phyloP scores from a whole-genome alignment of 2,888 invertebrate genomes.

The Dorcus hopei region DNA sequence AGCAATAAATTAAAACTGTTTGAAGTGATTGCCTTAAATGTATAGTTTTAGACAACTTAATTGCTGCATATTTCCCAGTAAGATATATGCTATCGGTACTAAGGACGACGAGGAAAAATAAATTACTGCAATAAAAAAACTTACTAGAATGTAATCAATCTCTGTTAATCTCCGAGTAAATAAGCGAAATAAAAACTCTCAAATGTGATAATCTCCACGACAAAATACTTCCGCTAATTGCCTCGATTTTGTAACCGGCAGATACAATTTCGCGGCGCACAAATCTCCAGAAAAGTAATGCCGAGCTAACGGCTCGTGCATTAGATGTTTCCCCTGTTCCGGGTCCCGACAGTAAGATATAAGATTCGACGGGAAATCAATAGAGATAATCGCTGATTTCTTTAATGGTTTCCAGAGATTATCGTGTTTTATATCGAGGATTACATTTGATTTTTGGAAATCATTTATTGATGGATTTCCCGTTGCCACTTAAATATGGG shows the following conservation, averaged over 20 bases:
- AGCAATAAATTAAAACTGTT: too few relatives aligned
- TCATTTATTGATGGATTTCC: constrained; percentile 5
- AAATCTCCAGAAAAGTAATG: constrained; percentile 21
- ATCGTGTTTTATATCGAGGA: constrained; percentile 25
- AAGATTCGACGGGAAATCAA: constrained; percentile 43
- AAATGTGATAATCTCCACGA: constrained; percentile 2
- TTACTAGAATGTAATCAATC: background rate
- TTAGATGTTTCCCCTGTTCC: constrained; percentile 18
- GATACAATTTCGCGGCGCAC: constrained; percentile 19
- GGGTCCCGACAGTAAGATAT: constrained; percentile 23
- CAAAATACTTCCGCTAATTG: constrained; percentile 9
- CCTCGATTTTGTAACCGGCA: constrained; percentile 3
- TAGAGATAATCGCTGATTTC: constrained; percentile 45
- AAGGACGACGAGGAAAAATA: too few relatives aligned
- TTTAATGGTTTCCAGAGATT: constrained; percentile 41
- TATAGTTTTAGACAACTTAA: too few relatives aligned
- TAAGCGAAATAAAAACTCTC: background rate
- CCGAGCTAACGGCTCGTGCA: constrained; percentile 19
- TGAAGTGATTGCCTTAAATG: too few relatives aligned
- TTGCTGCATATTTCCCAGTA: too few relatives aligned
- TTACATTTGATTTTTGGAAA: constrained; percentile 17
- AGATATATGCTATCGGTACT: too few relatives aligned
- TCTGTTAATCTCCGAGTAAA: background rate
- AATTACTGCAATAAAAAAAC: too few relatives aligned
- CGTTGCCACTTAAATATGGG: too few relatives aligned